phyloP scores from a whole-genome alignment of 2,888 invertebrate genomes.

The Melangyna quadrimaculata region DNA sequence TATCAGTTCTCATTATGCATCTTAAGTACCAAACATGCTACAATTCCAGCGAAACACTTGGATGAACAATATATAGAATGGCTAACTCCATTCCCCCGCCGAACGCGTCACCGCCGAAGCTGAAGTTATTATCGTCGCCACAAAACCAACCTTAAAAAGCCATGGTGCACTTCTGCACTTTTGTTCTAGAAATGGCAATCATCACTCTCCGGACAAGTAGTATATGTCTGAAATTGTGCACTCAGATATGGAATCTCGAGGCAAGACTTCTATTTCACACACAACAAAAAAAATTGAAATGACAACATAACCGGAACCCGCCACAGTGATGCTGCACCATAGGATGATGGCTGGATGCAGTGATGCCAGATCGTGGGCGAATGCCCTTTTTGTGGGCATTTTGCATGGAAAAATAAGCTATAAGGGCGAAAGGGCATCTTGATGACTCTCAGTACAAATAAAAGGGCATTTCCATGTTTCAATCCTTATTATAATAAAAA shows the following conservation, averaged over 20 bases:
- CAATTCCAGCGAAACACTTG: conserved; percentile 12
- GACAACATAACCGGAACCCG: conserved; percentile 55
- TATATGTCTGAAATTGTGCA: conserved; percentile 18
- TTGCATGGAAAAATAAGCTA: too few relatives aligned
- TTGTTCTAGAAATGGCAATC: conserved; percentile 64
- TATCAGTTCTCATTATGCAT: conserved; percentile 30
- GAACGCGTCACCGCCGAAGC: too few relatives aligned
- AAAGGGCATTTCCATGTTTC: too few relatives aligned
- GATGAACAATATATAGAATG: background rate
- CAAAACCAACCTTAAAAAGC: too few relatives aligned
- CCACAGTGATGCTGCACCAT: background rate
- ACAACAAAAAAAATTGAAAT: background rate
- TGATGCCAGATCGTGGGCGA: too few relatives aligned
- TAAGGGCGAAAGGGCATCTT: too few relatives aligned
- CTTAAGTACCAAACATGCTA: conserved; percentile 29
- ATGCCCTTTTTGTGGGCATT: too few relatives aligned
- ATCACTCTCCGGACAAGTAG: conserved; percentile 28
- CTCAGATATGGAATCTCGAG: conserved; percentile 52
- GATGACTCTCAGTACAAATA: too few relatives aligned
- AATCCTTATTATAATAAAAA: too few relatives aligned
- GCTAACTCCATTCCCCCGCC: conserved; percentile 6
- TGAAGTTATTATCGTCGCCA: background rate
- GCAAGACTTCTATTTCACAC: conserved; percentile 50
- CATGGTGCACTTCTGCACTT: conserved; percentile 35
- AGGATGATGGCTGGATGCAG: conserved; percentile 1